Evolutionary conservation across 2,888 invertebrate genomes (phyloP), one percentile per base, ranked within the genome.

Genomic region (Erynnis tages): DNA sequence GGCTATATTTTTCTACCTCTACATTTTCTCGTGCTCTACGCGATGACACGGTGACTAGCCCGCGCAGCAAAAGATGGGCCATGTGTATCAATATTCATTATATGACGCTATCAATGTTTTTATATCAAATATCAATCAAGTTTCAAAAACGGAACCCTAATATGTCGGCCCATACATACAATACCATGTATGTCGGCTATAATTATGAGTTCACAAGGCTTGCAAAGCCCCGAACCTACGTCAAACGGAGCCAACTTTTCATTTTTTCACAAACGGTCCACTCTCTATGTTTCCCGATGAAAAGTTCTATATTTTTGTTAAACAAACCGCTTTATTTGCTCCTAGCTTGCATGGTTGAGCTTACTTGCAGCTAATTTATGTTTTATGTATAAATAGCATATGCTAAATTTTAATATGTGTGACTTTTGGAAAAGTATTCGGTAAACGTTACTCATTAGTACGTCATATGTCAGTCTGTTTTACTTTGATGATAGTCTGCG

Each of bases 321-420:
- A 34, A 45, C 32, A 45, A 45, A 45, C 34, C 45, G 10, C 45
- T 14, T 38, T 38, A 38, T 38, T 38, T 21, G 21, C 32, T 32
- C 32, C 19, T 13, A 3, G 43, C 44, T 45, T 29, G 45, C 45
- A 45, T 34, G 32, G 45, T 23, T 45, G 29, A 34, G 34, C 34
- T 45, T 45, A 34, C 34, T 45, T 45, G 19, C 14, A 45, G 34
- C 45, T 34, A 34, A 34, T 34, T 43, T 43, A 29, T 43, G 16
- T 16, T 23, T 34, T 32, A n/a, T 21, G 21, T 14, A 30, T 19
- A 44, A 21, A 2, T 16, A 30, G 19, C 6, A 1, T 19, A 21
- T 14, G 10, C 27, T 44, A 19, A 45, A 21, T 21, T 21, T 21
- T 21, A 21, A n/a, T n/a, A n/a, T n/a, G n/a, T n/a, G n/a, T n/a